A percentile compares a stretch with the other conserved stretches of the same genome.
phyloP scores from a whole-genome alignment of 1,140 invertebrate species.

The Hyphantria cunea region DNA sequence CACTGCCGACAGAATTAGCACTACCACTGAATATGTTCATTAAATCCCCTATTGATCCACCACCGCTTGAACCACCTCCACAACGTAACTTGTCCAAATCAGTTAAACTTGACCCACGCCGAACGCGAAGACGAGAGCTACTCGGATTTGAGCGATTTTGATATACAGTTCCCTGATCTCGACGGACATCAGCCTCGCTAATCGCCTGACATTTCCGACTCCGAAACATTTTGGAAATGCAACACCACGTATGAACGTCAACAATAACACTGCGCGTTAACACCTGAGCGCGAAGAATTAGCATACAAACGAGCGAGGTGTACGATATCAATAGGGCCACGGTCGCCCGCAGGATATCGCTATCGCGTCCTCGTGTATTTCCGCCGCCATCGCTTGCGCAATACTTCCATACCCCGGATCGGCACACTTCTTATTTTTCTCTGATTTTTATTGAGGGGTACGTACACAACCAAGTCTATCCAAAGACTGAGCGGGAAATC shows the following conservation, averaged over 20 bases:
- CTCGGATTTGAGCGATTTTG: conserved; percentile 44
- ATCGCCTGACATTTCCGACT: conserved; percentile 63
- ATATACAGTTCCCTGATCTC: conserved; percentile 52
- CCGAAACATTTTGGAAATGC: conserved; percentile 59
- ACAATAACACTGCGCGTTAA: conserved; percentile 54
- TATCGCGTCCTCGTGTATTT: conserved; percentile 67
- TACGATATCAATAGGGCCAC: conserved; percentile 71
- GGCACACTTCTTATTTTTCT: conserved; percentile 35
- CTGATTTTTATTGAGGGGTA: conserved; percentile 51
- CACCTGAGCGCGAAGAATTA: conserved; percentile 67
- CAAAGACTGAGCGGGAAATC: conserved; percentile 62
- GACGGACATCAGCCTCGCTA: conserved; percentile 71
- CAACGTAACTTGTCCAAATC: conserved; percentile 85
- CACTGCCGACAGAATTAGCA: conserved; percentile 85
- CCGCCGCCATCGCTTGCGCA: conserved; percentile 65
- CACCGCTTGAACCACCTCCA: conserved; percentile 80
- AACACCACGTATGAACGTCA: conserved; percentile 44
- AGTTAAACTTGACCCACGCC: conserved; percentile 87
- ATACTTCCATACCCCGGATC: conserved; percentile 40
- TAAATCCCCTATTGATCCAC: conserved; percentile 88
- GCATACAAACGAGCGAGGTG: conserved; percentile 71
- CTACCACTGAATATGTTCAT: conserved; percentile 90
- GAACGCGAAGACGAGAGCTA: conserved; percentile 80
- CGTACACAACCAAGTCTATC: conserved; percentile 60
- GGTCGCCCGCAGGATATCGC: conserved; percentile 75